Conservation (phyloP, 2,113 vertebrate species). For the Galbula dea region DNA sequence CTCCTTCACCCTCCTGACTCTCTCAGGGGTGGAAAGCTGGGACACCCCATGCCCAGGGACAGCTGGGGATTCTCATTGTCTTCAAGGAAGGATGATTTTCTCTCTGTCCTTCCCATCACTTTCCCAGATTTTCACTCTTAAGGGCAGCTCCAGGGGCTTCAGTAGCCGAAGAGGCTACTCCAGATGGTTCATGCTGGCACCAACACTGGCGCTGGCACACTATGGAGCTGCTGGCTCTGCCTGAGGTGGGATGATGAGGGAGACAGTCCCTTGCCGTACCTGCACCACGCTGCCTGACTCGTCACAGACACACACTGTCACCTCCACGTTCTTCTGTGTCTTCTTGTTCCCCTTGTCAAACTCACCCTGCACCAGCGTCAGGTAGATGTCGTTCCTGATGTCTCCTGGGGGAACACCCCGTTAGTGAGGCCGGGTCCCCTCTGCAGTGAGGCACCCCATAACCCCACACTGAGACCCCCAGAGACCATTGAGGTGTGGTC, state of each 20-base stretch:
- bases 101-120: not conserved
- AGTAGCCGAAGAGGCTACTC: not conserved
- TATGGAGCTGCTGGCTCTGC: not conserved
- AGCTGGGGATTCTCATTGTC: no score
- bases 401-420: not conserved
- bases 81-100: fast-evolving
- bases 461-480: fast-evolving
- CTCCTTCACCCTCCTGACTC: not conserved
- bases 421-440: not conserved
- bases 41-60: fast-evolving
- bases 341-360: constrained; percentile 68
- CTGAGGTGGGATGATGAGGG: fast-evolving
- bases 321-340: constrained; percentile 65
- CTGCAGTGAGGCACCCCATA: fast-evolving
- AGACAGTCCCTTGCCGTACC: not conserved
- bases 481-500: not conserved
- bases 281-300: constrained; percentile 26
- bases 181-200: fast-evolving
- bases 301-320: constrained; percentile 53
- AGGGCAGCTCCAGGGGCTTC: not conserved
- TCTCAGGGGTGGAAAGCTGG: not conserved
- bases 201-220: not conserved
- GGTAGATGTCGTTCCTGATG: constrained; percentile 66
- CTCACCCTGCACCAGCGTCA: constrained; percentile 60
- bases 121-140: not conserved